phyloP scores from a whole-genome alignment of 2,888 invertebrate species.

The Scaptodrosophila latifasciaeformis region DNA sequence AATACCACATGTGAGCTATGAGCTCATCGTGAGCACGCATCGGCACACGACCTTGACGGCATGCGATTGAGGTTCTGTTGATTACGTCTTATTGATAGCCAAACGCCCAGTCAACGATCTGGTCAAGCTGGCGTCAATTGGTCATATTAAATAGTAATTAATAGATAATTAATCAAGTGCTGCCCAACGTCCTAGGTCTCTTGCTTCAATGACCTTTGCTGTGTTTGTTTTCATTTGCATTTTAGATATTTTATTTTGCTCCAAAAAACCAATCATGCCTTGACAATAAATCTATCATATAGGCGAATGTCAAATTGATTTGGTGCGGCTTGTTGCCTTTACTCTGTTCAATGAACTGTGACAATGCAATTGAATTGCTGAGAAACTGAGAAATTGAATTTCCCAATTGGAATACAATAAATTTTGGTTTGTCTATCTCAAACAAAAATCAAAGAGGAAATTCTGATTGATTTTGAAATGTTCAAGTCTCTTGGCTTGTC shows the following conservation, averaged over 20 bases:
- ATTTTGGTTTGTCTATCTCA: too few species aligned
- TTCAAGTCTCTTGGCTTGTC: too few species aligned
- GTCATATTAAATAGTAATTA: conserved; percentile 53
- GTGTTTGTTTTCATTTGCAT: conserved; percentile 3
- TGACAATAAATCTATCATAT: conserved; percentile 27
- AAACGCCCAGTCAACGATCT: too few species aligned
- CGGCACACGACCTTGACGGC: conserved; percentile 49
- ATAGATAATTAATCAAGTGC: conserved; percentile 34
- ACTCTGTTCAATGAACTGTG: conserved; percentile 50
- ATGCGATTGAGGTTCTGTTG: too few species aligned
- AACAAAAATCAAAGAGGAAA: too few species aligned
- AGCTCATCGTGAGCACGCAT: conserved; percentile 59
- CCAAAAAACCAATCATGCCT: conserved; percentile 19
- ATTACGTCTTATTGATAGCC: too few species aligned
- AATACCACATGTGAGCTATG: conserved; percentile 38
- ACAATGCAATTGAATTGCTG: conserved; percentile 35
- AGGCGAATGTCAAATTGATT: conserved; percentile 58
- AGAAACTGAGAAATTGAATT: conserved; percentile 45
- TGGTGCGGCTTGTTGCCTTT: conserved; percentile 32
- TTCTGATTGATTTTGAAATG: too few species aligned
- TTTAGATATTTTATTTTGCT: conserved; percentile 26
- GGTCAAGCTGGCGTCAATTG: conserved; percentile 5
- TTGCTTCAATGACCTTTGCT: conserved; percentile 19
- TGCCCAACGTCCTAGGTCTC: conserved; percentile 16
- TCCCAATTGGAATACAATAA: conserved; percentile 7